Evolutionary conservation across 1,140 invertebrate species (phyloP).

Genomic region (Anastatus disparis): DNA sequence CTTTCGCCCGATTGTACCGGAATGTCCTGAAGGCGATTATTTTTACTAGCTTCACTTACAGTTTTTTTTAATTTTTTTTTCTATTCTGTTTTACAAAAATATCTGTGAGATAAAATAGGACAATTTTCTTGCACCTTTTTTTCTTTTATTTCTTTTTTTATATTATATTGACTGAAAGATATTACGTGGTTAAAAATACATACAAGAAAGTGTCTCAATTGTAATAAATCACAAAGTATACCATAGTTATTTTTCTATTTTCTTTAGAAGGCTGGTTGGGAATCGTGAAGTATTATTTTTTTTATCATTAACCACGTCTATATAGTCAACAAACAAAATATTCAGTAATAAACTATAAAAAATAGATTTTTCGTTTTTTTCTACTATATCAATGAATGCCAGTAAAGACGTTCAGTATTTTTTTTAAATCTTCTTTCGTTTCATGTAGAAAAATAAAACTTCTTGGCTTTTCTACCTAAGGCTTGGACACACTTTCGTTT

Average conservation of each 20-base stretch:
- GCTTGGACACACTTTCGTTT: slow-evolving; percentile 24
- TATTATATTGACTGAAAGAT: slow-evolving; percentile 23
- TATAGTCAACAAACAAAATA: slow-evolving; percentile 12
- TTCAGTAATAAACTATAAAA: slow-evolving; percentile 32
- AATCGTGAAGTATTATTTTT: not conserved
- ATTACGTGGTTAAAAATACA: slow-evolving; percentile 13
- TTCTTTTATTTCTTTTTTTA: not conserved
- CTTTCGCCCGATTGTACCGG: slow-evolving; percentile 12
- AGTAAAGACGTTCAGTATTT: slow-evolving; percentile 22
- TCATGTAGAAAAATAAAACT: slow-evolving; percentile 33
- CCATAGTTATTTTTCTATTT: not conserved
- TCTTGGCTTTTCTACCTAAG: slow-evolving; percentile 25
- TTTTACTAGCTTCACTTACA: slow-evolving; percentile 1
- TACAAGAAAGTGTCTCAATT: not conserved
- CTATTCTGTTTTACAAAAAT: slow-evolving; percentile 31
- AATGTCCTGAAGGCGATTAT: slow-evolving; percentile 27
- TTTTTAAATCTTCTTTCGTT: slow-evolving; percentile 7
- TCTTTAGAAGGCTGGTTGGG: not conserved
- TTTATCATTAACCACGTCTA: slow-evolving; percentile 5
- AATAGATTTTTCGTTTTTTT: slow-evolving; percentile 22
- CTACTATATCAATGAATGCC: slow-evolving; percentile 20
- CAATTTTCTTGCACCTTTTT: slow-evolving; percentile 10
- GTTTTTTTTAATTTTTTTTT: not conserved
- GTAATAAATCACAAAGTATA: not conserved
- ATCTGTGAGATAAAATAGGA: slow-evolving; percentile 28